Evolutionary conservation across 2,888 invertebrate genomes (phyloP).

Genomic region (Ophion slaviceki): DNA sequence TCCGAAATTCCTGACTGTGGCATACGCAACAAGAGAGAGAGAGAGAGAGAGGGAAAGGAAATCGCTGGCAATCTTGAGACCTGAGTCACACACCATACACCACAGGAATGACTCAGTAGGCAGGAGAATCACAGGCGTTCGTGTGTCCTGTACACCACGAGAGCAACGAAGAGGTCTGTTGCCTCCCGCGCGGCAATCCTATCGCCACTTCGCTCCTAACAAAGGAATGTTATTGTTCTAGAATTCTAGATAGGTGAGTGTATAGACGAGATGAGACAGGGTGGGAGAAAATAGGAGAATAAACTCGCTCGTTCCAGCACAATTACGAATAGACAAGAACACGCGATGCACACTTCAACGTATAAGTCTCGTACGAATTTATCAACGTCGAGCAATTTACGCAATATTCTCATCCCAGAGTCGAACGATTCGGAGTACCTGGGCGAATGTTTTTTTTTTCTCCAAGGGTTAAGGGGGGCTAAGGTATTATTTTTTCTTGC

Average conservation of each 20-base stretch:
- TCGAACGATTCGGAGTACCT: no score
- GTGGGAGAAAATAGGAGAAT: background rate
- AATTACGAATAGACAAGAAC: background rate
- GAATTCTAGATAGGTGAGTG: conserved; percentile 60
- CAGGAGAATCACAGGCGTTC: conserved; percentile 60
- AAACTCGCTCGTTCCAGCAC: background rate
- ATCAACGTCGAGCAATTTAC: no score
- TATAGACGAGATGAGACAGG: conserved; percentile 28
- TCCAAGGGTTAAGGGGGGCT: no score
- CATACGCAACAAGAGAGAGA: background rate
- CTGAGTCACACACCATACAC: conserved; percentile 78
- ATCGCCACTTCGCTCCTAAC: conserved; percentile 77
- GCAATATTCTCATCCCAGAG: no score
- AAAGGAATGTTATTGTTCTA: conserved; percentile 78
- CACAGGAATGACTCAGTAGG: conserved; percentile 77
- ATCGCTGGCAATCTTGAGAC: conserved; percentile 78
- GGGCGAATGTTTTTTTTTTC: no score
- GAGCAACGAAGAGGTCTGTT: conserved; percentile 62
- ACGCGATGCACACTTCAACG: background rate
- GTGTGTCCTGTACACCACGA: conserved; percentile 27
- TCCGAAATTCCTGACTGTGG: conserved; percentile 19
- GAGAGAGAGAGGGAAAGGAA: conserved; percentile 71
- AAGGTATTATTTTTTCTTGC: no score
- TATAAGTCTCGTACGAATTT: no score
- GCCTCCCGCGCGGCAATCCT: conserved; percentile 68